Conservation (phyloP, 2,113 vertebrate species). For the Sorex fumeus region DNA sequence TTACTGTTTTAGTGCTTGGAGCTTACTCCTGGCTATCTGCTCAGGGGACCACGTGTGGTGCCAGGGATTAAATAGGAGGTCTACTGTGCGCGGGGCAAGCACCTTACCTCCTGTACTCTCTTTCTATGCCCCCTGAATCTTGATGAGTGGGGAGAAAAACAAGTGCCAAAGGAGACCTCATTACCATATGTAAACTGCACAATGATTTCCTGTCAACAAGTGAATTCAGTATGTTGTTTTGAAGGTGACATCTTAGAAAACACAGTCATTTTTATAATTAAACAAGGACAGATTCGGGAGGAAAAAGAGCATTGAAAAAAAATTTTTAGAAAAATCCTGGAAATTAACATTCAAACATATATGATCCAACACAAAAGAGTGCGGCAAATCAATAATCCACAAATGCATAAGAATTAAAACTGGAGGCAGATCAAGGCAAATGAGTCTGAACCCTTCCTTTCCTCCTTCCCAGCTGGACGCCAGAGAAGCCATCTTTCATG, state of each 20-base stretch:
- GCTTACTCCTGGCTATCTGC: too few relatives aligned
- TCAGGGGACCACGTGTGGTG: too few relatives aligned
- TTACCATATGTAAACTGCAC: conserved; percentile 80
- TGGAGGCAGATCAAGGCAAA: not conserved
- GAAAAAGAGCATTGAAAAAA: conserved; percentile 38
- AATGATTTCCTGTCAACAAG: conserved; percentile 77
- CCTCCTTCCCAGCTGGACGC: not conserved
- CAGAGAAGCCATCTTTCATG: not conserved
- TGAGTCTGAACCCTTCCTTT: not conserved
- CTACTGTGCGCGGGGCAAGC: too few relatives aligned
- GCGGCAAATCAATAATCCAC: not conserved
- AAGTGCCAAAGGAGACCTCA: conserved; percentile 80
- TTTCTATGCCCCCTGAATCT: not conserved
- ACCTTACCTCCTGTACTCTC: too few relatives aligned
- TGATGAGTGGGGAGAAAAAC: conserved; percentile 62
- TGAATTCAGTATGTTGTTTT: conserved; percentile 30
- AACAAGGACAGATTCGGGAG: conserved; percentile 67
- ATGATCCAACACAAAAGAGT: conserved; percentile 9
- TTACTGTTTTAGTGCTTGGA: too few relatives aligned
- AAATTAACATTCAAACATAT: conserved; percentile 48
- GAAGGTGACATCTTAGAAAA: conserved; percentile 52
- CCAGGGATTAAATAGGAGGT: too few relatives aligned
- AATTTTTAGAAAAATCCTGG: conserved; percentile 15
- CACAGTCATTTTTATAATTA: conserved; percentile 70
- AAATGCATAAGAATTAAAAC: not conserved